Percentiles rank a stretch among this genome's conserved stretches.
phyloP scores from a whole-genome alignment of 1,140 invertebrate genomes.

The Hyles vespertilio region DNA sequence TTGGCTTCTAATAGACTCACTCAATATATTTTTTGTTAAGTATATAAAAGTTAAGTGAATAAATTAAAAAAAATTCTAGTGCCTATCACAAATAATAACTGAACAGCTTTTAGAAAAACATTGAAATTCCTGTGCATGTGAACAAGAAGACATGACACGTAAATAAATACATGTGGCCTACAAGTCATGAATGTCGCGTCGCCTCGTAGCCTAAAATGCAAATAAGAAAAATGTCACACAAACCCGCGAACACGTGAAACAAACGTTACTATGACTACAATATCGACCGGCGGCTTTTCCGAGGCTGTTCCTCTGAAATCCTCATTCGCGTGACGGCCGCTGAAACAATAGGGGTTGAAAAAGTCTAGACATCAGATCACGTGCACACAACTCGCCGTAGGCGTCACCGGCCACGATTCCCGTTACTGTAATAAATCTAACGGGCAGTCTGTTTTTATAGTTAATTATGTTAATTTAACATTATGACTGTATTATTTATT shows the following conservation, averaged over 20 bases:
- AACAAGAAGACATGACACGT: too few species aligned
- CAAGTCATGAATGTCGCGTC: constrained; percentile 37
- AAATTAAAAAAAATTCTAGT: too few species aligned
- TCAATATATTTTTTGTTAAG: too few species aligned
- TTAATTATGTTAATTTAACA: too few species aligned
- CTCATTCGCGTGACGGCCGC: constrained; percentile 62
- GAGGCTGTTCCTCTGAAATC: constrained; percentile 65
- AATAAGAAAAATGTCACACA: constrained; percentile 59
- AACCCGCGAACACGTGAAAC: constrained; percentile 59
- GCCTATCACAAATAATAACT: too few species aligned
- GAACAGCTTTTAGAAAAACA: too few species aligned
- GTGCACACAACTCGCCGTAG: constrained; percentile 17
- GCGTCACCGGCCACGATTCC: constrained; percentile 11
- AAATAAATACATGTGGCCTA: constrained; percentile 5
- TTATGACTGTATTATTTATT: too few species aligned
- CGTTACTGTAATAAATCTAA: constrained; percentile 14
- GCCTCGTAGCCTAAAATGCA: constrained; percentile 65
- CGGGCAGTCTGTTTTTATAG: constrained; percentile 2
- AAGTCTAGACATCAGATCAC: constrained; percentile 39
- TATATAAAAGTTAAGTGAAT: too few species aligned
- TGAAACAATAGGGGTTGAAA: constrained; percentile 60
- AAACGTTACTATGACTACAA: constrained; percentile 66
- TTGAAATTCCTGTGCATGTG: too few species aligned
- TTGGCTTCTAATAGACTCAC: too few species aligned
- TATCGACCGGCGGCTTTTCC: constrained; percentile 72